Conservation (phyloP, 2,113 vertebrate species). For the Nesoenas mayeri region DNA sequence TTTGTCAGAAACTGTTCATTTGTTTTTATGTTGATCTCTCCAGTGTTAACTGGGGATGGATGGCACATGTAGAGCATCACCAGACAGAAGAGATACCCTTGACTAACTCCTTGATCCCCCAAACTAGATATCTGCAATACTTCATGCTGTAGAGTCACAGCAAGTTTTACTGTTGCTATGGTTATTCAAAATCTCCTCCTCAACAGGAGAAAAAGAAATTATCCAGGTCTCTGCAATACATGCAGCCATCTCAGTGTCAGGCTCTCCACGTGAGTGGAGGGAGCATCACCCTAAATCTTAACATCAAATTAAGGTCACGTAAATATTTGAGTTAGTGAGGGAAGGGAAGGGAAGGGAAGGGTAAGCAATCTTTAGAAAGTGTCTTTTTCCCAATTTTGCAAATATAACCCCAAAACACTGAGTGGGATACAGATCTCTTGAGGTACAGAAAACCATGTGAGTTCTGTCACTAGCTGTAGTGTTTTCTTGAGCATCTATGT, state of each 20-base stretch:
- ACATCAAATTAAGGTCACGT: background rate
- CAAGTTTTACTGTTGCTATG: constrained; percentile 81
- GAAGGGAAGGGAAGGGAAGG: background rate
- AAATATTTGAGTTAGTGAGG: background rate
- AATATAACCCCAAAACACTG: background rate
- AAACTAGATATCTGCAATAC: constrained; percentile 76
- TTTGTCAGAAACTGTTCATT: background rate
- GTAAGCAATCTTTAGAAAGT: background rate
- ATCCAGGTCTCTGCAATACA: constrained; percentile 71
- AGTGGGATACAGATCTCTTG: background rate
- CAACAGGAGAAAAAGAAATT: constrained; percentile 79
- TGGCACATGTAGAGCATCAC: background rate
- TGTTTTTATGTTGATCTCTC: background rate
- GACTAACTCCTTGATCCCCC: background rate
- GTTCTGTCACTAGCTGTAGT: background rate
- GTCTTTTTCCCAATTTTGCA: background rate
- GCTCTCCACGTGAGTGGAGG: background rate
- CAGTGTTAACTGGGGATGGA: background rate
- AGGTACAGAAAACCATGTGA: background rate
- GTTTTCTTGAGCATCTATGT: background rate
- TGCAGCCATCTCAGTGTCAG: background rate
- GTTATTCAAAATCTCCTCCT: constrained; percentile 77
- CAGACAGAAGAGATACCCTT: background rate
- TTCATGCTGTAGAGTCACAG: constrained; percentile 59
- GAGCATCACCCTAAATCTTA: background rate